Evolutionary conservation across 2,797 vertebrate genomes (phyloP).

Genomic region (Molossus alvarezi): DNA sequence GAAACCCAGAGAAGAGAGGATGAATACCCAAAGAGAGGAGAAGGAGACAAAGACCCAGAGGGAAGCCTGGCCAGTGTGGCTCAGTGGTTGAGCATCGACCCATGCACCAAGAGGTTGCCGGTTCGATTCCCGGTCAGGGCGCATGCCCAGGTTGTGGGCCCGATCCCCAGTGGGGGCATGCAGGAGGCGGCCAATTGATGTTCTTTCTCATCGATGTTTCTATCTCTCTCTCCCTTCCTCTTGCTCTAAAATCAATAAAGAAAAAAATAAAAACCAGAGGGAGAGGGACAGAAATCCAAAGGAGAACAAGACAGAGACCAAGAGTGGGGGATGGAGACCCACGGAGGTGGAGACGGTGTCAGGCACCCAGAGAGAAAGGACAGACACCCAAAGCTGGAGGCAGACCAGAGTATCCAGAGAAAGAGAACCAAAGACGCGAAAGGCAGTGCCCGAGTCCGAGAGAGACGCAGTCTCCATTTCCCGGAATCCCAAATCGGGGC

Average conservation of each 20-base stretch:
- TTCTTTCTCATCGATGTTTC: no score
- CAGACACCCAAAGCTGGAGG: background rate
- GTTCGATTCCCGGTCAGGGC: no score
- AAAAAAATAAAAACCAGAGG: background rate
- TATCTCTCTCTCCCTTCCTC: no score
- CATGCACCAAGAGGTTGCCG: no score
- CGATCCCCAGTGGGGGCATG: no score
- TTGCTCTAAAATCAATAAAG: no score
- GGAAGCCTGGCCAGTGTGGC: background rate
- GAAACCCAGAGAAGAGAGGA: background rate
- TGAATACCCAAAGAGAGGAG: background rate
- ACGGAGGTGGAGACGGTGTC: background rate
- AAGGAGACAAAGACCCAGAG: background rate
- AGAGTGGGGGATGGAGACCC: background rate
- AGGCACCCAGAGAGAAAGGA: background rate
- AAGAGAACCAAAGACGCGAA: background rate
- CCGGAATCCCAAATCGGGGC: background rate
- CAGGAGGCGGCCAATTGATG: no score
- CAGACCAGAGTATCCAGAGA: background rate
- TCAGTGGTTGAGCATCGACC: no score
- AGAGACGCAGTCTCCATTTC: background rate
- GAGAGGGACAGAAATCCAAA: background rate
- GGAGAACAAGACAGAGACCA: background rate
- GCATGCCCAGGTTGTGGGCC: no score
- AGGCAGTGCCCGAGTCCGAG: background rate